These are phyloP conservation scores for Nixonia krombeini DNA, from an alignment of 1,140 invertebrate species.

Conservation along the genomic window DNA sequence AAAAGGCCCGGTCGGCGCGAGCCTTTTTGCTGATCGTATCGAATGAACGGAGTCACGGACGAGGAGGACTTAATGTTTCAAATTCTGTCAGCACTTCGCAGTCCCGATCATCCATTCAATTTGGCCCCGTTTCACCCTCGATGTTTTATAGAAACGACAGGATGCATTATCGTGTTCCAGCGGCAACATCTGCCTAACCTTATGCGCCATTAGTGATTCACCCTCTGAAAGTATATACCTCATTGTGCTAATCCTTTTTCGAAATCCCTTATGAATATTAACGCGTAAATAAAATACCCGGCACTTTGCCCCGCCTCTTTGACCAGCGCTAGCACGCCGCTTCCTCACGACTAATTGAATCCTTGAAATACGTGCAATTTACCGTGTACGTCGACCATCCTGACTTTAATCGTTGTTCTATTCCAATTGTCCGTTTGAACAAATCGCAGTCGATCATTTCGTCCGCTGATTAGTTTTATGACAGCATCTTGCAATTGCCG, in stretches of 20 bases:
- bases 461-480: too few species aligned
- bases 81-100: conserved; percentile 3
- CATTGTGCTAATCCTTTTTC: conserved; percentile 34
- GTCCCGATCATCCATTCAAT: conserved; percentile 22
- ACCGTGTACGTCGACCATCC: too few species aligned
- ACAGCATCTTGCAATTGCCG: too few species aligned
- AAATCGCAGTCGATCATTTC: too few species aligned
- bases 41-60: conserved; percentile 12
- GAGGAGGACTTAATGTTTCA: conserved; percentile 16
- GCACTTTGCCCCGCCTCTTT: neutral
- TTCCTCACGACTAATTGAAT: too few species aligned
- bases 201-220: conserved; percentile 42
- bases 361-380: neutral
- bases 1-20: too few species aligned
- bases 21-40: too few species aligned
- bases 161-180: conserved; percentile 33
- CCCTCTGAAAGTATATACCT: conserved; percentile 33
- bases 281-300: conserved; percentile 23
- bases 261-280: conserved; percentile 43
- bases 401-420: too few species aligned
- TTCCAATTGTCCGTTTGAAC: too few species aligned
- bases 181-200: conserved; percentile 33
- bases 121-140: conserved; percentile 27
- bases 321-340: too few species aligned
- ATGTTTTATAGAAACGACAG: conserved; percentile 29